Conservation (phyloP, 2,797 vertebrate genomes). For the Argyrosomus regius region DNA sequence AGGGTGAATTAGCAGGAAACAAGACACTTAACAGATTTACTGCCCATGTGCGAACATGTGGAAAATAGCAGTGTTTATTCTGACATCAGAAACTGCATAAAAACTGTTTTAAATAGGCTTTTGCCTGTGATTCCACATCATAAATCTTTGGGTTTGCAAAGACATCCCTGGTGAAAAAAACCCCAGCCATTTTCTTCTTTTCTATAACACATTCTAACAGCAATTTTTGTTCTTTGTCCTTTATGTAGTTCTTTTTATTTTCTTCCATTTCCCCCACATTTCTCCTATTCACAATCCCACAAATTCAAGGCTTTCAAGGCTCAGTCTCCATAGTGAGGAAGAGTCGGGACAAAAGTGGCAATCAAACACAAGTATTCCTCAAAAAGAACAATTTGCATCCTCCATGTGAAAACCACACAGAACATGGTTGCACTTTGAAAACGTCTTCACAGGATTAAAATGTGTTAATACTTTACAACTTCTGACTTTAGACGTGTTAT, state of each 20-base stretch:
- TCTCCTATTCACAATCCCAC: constrained; percentile 25
- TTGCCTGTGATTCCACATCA: constrained; percentile 5
- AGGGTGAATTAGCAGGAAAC: constrained; percentile 2
- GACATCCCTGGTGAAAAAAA: background rate
- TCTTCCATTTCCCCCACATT: constrained; percentile 25
- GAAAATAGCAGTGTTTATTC: constrained; percentile 17
- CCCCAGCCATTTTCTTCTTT: constrained; percentile 26
- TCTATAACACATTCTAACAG: constrained; percentile 26
- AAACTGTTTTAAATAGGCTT: constrained; percentile 17
- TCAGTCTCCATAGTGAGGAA: constrained; percentile 20
- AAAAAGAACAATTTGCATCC: constrained; percentile 28
- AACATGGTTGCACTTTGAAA: constrained; percentile 26
- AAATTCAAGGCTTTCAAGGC: constrained; percentile 51
- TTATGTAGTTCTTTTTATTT: constrained; percentile 31
- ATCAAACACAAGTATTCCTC: constrained; percentile 27
- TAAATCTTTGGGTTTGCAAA: constrained; percentile 33
- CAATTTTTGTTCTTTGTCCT: constrained; percentile 30
- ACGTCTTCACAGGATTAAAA: constrained; percentile 16
- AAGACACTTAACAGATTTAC: constrained; percentile 12
- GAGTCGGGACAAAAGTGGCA: constrained; percentile 19
- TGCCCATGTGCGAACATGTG: constrained; percentile 14
- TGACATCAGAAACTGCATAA: constrained; percentile 3
- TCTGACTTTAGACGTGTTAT: constrained; percentile 1
- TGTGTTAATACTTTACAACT: background rate
- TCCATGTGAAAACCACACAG: constrained; percentile 9